Conservation (phyloP, 2,113 vertebrate genomes). For the Acrocephalus kingi region DNA sequence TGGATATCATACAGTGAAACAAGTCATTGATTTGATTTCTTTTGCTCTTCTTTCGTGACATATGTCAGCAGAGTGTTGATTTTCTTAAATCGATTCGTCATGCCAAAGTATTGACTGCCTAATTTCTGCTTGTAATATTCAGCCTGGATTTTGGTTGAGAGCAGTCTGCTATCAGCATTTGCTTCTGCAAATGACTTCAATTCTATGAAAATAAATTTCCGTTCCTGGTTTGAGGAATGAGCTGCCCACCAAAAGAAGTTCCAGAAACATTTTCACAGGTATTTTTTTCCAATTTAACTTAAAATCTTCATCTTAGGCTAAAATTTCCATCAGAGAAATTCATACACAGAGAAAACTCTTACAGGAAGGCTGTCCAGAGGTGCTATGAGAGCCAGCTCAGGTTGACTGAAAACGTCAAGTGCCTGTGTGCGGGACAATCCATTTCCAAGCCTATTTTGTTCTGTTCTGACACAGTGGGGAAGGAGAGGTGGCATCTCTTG, state of each 20-base stretch:
- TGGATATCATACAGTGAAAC: background rate
- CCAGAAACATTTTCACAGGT: background rate
- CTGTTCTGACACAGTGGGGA: background rate
- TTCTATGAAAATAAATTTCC: background rate
- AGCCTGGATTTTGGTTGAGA: background rate
- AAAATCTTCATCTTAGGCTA: background rate
- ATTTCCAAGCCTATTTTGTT: background rate
- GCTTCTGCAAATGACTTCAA: background rate
- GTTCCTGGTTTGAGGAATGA: background rate
- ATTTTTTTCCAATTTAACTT: background rate
- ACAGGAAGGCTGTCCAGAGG: background rate
- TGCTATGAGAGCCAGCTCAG: background rate
- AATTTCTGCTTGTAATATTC: background rate
- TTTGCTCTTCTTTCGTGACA: background rate
- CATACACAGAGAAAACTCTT: background rate
- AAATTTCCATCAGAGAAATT: background rate
- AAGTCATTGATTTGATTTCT: background rate
- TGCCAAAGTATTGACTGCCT: background rate
- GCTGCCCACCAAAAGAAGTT: background rate
- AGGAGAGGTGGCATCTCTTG: background rate
- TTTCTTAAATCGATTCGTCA: background rate
- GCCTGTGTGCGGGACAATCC: background rate
- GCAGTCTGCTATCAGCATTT: background rate
- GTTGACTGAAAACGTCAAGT: background rate
- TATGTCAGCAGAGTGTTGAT: background rate